Evolutionary conservation across 2,797 vertebrate genomes (phyloP), one percentile per base, ranked within the genome.

Genomic region (Leuciscus waleckii): DNA sequence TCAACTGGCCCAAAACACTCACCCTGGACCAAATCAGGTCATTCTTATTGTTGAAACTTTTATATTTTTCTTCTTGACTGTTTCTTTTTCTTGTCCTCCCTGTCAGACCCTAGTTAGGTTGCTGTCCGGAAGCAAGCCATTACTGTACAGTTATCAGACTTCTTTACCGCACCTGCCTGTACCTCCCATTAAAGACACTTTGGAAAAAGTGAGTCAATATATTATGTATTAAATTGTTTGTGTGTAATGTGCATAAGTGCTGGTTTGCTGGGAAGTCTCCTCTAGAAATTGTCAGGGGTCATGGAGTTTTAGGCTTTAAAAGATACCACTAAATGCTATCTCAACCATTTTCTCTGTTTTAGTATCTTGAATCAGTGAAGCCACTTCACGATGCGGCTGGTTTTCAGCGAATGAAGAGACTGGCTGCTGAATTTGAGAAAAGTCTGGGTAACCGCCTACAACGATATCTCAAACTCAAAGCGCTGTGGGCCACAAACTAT

Each of bases 401-500:
- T 35, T 96, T 94, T 43, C 74, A 94, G 68, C 88, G 93, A 14
- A 95, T 92, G 90, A 90, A 91, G 0, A 89, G 58, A 43, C 91
- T 97, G 85, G 95, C 95, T 14, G 90, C 78, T 26, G 92, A 95
- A 46, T 98, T 98, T 90, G 95, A 97, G 90, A 81, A 67, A 2
- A 94, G 89, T 56, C 91, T 97, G 61, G 96, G 95, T 0, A 94
- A 95, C 14, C 92, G 93, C 1, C 93, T 97, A 37, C 97, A 98
- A 81, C 95, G 96, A 90, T 96, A 97, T 89, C 93, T 98, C 73
- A 95, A 90, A 39, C 94, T 97, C 56, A 98, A 97, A 91, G 96
- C 96, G 63, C 95, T 97, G 90, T 97, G 96, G 95, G 95, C 97
- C 23, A 91, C 96, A 75, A 98, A 98, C 90, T 98, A 97, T 14